These are phyloP conservation scores for Hyposmocoma kahamanoa DNA, from an alignment of 1,140 invertebrate genomes.

Conservation along the genomic window DNA sequence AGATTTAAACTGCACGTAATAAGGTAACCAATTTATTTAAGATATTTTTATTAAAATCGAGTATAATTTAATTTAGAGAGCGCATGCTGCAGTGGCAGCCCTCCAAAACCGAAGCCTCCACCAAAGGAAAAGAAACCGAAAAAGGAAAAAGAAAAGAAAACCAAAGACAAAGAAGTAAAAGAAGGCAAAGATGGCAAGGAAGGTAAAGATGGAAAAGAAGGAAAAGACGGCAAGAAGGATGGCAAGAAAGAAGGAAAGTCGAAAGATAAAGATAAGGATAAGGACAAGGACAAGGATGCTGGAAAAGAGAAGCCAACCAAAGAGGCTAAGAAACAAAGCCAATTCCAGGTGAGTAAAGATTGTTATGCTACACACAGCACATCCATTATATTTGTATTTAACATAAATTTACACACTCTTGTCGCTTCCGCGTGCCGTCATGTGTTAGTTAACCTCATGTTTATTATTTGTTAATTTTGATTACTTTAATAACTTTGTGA, in stretches of 20 bases:
- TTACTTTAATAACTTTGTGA: constrained; percentile 35
- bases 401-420: constrained; percentile 32
- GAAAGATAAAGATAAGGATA: constrained; percentile 74
- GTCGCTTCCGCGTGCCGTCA: constrained; percentile 45
- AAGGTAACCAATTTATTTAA: not conserved
- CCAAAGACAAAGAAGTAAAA: constrained; percentile 76
- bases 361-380: constrained; percentile 46
- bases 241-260: constrained; percentile 75
- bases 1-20: not conserved
- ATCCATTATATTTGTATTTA: constrained; percentile 54
- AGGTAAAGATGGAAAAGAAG: constrained; percentile 71
- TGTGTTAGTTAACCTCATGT: constrained; percentile 53
- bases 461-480: constrained; percentile 29
- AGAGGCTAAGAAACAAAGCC: constrained; percentile 77
- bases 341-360: constrained; percentile 73
- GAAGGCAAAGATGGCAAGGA: constrained; percentile 75
- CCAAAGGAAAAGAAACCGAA: constrained; percentile 84
- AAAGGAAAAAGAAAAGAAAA: constrained; percentile 82
- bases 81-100: constrained; percentile 83
- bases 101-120: constrained; percentile 78
- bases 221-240: constrained; percentile 75
- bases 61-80: constrained; percentile 75
- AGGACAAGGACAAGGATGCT: constrained; percentile 73
- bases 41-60: not conserved
- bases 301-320: constrained; percentile 74